Conservation (phyloP, 2,888 invertebrate species). For the Hanleya hanleyi region DNA sequence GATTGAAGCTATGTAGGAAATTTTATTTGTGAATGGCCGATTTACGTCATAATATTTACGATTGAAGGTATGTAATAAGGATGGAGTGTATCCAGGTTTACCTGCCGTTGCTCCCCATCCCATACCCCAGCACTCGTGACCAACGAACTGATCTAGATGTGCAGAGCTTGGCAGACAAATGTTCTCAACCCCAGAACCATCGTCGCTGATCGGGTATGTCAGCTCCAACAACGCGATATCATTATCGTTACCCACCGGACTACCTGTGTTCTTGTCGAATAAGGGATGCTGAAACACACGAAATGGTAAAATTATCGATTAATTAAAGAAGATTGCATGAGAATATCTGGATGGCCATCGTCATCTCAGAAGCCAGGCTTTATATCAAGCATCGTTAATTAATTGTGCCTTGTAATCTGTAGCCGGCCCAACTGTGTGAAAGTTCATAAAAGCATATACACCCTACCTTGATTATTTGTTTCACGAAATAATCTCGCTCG, state of each 20-base stretch:
- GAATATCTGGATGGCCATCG: no score
- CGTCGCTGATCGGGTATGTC: conserved; percentile 8
- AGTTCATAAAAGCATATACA: neutral
- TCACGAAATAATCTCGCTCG: conserved; percentile 27
- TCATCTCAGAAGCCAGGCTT: no score
- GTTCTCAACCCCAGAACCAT: conserved; percentile 17
- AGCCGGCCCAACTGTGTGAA: no score
- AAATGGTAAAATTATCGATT: no score
- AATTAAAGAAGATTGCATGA: no score
- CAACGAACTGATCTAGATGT: conserved; percentile 25
- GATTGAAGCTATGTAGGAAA: no score
- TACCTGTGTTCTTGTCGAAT: conserved; percentile 17
- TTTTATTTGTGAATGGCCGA: no score
- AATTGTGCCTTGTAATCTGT: no score
- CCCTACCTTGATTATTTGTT: conserved; percentile 30
- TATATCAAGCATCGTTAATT: no score
- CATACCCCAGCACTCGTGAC: conserved; percentile 31
- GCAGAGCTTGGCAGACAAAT: conserved; percentile 32
- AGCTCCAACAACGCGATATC: conserved; percentile 35
- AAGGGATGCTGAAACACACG: conserved; percentile 23
- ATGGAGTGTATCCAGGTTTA: no score
- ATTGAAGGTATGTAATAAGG: no score
- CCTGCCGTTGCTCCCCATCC: conserved; percentile 38
- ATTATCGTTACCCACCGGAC: conserved; percentile 18
- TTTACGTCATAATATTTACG: no score